Evolutionary conservation across 1,140 invertebrate genomes (phyloP), one percentile per base, ranked within the genome.

Genomic region (Bombus soroeensis): DNA sequence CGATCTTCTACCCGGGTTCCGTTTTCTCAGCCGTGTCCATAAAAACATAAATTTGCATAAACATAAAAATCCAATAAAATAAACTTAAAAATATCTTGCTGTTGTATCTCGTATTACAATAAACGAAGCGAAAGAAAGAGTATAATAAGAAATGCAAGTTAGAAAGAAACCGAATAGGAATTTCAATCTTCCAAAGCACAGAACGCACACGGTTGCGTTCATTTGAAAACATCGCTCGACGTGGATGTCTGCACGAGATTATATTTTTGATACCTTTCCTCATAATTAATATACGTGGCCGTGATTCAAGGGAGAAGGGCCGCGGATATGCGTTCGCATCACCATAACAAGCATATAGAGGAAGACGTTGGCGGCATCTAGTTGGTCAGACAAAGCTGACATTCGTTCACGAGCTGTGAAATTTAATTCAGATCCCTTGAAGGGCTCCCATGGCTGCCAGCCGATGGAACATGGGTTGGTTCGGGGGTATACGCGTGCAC

Each of bases 361-460:
- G 22, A 83, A 86, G 87, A 88, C 80, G 89, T 89, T 75, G 87
- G 87, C 88, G 82, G 86, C 74, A 87, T 91, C 87, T 92, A 85
- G 90, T 93, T 90, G 62, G 41, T 91, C 88, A 70, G 78, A 78
- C 85, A 87, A 90, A 85, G 84, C 89, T 84, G 88, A 92, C 91
- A 88, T 87, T 74, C 86, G 88, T 91, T 93, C 87, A 92, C 90
- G 83, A 92, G 91, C 92, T 92, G 92, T 91, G 91, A 93, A 94
- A 93, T 94, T 94, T 92, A 93, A 94, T 93, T 93, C 92, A 79
- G 86, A 87, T 85, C 80, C 81, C 86, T 87, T 53, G 25, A 68
- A 83, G 89, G 78, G 72, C 86, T 88, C 88, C 62, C 87, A 85
- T 79, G 83, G 62, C 86, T 86, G 85, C 81, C 90, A 84, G 72